Base-by-base conservation (phyloP, 64 coral and sea anemone species). In the Acropora yongei region DNA sequence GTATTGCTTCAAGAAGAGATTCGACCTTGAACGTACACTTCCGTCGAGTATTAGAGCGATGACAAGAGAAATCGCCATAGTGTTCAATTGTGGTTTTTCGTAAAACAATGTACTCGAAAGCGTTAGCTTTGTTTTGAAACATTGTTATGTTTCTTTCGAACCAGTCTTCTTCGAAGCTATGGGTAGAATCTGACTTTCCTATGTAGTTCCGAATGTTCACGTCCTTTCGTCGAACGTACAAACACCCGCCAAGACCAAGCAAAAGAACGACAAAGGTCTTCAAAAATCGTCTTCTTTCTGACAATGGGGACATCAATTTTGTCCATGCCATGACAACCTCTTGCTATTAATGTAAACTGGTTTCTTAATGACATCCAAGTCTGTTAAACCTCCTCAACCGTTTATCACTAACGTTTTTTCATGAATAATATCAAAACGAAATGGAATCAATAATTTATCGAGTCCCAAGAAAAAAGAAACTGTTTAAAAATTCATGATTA, bases 41-140 rank as follows among this genome's bases (percentile, higher is more conserved):
- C 69, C 79, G 69, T 42, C 46, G 76, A 42, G 77, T 49, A 13
- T 68, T 30, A 8, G 92, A 89, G 13, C 44, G 77, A 16, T 80
- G 67, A 40, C 92, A 94, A 1, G 87, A 84, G 45, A 94, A 94
- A 68, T 94, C 92, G 49, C 87, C 92, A 30, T 89, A 39, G 9
- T 11, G 43, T 1, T 78, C 49, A 41, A 85, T 41, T 51, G 91
- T 79, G 55, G 91, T 53, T 72, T 44, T 84, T 9, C 91, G 75
- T 30, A 87, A 53, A 8, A 92, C 82, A 50, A 86, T 47, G 55
- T 86, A 92, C 6, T 87, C 87, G 45, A 46, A 50, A 41, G 66
- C 58, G 40, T 42, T 72, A 12, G 49, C 77, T 40, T 43, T 49
- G 58, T 78, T 78, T 74, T 87, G 74, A 87, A 92, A 92, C 13